Percentiles rank a stretch among this genome's conserved stretches.
Conservation (phyloP, 2,113 vertebrate species). For the Poicephalus meyeri region DNA sequence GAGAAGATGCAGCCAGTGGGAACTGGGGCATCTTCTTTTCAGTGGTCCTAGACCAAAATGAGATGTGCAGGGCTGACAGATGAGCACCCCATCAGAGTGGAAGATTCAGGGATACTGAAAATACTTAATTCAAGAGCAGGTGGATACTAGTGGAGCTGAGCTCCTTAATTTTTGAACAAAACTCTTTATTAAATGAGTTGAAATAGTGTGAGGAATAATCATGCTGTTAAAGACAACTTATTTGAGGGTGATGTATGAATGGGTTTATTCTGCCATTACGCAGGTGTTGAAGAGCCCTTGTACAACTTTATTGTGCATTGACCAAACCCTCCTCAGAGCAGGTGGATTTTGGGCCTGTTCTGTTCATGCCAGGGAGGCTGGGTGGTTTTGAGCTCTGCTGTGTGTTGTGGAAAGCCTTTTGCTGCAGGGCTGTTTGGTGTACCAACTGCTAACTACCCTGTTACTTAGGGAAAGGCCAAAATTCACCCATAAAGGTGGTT, state of each 20-base stretch:
- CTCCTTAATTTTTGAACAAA: not conserved
- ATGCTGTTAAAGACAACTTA: not conserved
- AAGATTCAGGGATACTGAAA: not conserved
- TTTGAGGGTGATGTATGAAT: not conserved
- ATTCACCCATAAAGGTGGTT: not conserved
- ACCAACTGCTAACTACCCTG: not conserved
- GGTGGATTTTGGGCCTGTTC: not conserved
- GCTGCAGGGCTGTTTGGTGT: not conserved
- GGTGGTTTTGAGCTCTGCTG: not conserved
- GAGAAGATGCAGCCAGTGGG: not conserved
- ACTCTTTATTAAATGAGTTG: not conserved
- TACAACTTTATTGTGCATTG: fast-evolving
- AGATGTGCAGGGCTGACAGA: not conserved
- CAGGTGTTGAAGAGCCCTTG: not conserved
- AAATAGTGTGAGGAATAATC: not conserved
- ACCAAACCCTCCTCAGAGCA: not conserved
- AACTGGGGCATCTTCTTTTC: not conserved
- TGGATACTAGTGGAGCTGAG: not conserved
- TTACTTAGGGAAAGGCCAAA: not conserved
- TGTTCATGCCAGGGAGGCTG: fast-evolving
- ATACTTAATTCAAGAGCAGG: not conserved
- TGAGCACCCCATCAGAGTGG: not conserved
- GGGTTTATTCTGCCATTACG: not conserved
- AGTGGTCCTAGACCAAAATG: not conserved
- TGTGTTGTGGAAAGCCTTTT: not conserved